Evolutionary conservation across 2,113 vertebrate genomes (phyloP).

Genomic region (Sinosuthora webbiana): DNA sequence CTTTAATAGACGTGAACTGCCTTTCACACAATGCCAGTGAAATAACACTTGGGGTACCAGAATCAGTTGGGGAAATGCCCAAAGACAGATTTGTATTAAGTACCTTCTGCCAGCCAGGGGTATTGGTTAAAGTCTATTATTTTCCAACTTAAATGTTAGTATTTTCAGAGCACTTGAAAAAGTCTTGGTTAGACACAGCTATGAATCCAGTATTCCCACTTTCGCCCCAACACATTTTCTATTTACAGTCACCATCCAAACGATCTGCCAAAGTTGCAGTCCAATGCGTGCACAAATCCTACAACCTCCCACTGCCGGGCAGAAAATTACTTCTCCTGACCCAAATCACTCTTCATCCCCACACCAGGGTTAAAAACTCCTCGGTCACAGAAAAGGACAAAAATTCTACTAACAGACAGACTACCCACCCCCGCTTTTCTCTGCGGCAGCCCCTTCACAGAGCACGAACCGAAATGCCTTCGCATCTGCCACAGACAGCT

Average conservation of each 20-base stretch:
- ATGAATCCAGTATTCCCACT: background rate
- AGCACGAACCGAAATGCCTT: background rate
- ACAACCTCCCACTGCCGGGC: background rate
- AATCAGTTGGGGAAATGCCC: background rate
- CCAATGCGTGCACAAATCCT: background rate
- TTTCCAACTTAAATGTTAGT: background rate
- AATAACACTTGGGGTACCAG: background rate
- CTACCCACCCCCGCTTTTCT: background rate
- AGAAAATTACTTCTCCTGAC: background rate
- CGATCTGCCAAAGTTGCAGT: conserved; percentile 14
- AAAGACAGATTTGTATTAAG: background rate
- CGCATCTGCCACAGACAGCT: background rate
- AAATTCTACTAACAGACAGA: background rate
- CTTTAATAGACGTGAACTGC: background rate
- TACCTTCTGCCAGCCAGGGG: background rate
- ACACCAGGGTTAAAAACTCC: background rate
- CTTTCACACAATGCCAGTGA: background rate
- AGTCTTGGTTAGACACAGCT: background rate
- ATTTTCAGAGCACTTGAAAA: background rate
- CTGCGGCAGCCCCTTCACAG: background rate
- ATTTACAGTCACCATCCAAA: background rate
- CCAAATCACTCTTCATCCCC: background rate
- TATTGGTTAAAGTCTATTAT: background rate
- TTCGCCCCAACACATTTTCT: background rate
- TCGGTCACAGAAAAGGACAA: background rate